These are phyloP conservation scores for Idaea biselata DNA, from an alignment of 2,888 invertebrate species.

Conservation along the genomic window DNA sequence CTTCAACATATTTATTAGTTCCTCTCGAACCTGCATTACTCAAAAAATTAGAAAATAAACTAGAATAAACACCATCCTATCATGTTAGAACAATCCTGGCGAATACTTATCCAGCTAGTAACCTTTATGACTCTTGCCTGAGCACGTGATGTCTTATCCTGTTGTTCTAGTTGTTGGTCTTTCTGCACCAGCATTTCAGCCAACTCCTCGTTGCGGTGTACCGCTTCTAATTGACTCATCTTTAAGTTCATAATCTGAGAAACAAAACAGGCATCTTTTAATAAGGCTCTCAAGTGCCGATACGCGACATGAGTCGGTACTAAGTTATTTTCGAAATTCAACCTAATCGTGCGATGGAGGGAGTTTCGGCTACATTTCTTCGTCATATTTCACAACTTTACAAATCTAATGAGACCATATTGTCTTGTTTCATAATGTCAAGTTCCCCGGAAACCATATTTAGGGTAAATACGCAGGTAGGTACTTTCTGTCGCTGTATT, in stretches of 20 bases:
- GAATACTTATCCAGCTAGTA: constrained; percentile 31
- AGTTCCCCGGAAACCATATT: too few species aligned
- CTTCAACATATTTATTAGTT: constrained; percentile 81
- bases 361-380: too few species aligned
- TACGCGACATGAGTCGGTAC: too few species aligned
- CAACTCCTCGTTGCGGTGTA: constrained; percentile 70
- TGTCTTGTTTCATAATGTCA: too few species aligned
- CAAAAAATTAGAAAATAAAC: constrained; percentile 21
- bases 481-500: too few species aligned
- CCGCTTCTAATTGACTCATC: constrained; percentile 66
- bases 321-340: too few species aligned
- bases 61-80: constrained; percentile 8
- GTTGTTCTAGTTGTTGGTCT: constrained; percentile 80
- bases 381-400: too few species aligned
- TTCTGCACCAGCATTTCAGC: constrained; percentile 74
- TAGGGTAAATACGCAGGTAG: too few species aligned
- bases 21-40: constrained; percentile 75
- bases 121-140: constrained; percentile 83
- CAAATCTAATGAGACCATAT: too few species aligned
- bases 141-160: constrained; percentile 80
- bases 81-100: neutral
- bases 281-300: too few species aligned
- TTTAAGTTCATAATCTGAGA: constrained; percentile 67
- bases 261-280: neutral
- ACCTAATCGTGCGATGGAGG: too few species aligned